Conservation (phyloP, 2,888 invertebrate species). For the Hemithea aestivaria region DNA sequence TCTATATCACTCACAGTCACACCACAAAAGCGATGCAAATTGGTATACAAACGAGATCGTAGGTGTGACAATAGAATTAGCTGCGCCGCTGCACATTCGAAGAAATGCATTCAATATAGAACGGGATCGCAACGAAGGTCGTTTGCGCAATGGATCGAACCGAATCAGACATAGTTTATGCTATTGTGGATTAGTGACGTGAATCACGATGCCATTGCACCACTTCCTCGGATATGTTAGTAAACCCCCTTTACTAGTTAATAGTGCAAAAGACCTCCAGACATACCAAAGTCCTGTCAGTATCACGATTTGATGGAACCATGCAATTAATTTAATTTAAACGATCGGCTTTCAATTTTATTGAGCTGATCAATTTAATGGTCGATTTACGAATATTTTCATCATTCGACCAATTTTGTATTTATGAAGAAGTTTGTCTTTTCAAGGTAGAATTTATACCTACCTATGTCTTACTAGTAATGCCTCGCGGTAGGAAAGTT, state of each 20-base stretch:
- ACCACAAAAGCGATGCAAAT: too few relatives aligned
- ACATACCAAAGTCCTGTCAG: conserved; percentile 18
- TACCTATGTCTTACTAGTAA: too few relatives aligned
- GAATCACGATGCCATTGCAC: conserved; percentile 54
- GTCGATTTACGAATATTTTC: too few relatives aligned
- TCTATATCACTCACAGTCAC: too few relatives aligned
- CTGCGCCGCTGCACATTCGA: conserved; percentile 25
- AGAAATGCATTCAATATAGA: conserved; percentile 40
- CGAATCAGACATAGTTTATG: conserved; percentile 45
- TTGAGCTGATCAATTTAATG: conserved; percentile 6
- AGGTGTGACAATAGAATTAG: conserved; percentile 4
- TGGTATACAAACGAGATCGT: conserved; percentile 5
- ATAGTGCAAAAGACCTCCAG: conserved; percentile 27
- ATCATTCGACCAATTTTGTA: too few relatives aligned
- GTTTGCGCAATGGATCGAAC: conserved; percentile 54
- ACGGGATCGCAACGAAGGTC: conserved; percentile 56
- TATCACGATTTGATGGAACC: conserved; percentile 14
- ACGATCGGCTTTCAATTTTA: conserved; percentile 9
- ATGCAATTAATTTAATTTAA: conserved; percentile 13
- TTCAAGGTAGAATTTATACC: too few relatives aligned
- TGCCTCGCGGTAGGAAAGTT: too few relatives aligned
- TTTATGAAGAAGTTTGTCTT: too few relatives aligned
- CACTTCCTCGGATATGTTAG: conserved; percentile 38
- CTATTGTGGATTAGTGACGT: conserved; percentile 54
- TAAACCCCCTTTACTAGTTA: conserved; percentile 20